Percentiles rank a stretch among this genome's conserved stretches.
Conservation (phyloP, 2,113 vertebrate species). For the Spizaetus ornatus region DNA sequence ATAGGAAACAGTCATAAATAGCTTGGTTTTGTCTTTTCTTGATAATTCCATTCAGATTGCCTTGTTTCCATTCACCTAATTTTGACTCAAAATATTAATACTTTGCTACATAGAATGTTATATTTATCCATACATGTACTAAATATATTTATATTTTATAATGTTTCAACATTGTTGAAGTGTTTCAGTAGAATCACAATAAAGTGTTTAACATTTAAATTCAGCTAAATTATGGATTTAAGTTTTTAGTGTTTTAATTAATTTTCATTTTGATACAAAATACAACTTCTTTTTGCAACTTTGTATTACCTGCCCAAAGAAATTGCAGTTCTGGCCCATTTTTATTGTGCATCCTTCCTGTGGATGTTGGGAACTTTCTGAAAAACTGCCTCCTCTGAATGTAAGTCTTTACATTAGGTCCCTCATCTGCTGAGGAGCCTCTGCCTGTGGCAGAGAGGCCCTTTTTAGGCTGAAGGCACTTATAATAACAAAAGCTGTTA, state of each 20-base stretch:
- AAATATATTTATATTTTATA: background rate
- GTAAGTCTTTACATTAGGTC: background rate
- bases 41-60: background rate
- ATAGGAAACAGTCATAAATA: background rate
- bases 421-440: background rate
- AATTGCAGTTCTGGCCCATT: background rate
- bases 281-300: background rate
- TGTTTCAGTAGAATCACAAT: background rate
- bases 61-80: background rate
- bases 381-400: background rate
- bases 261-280: background rate
- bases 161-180: background rate
- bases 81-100: background rate
- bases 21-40: background rate
- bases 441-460: background rate
- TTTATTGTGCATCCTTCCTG: accelerated
- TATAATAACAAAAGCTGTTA: background rate
- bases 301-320: background rate
- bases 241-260: background rate
- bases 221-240: background rate
- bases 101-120: background rate
- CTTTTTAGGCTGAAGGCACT: background rate
- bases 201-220: background rate
- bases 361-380: background rate
- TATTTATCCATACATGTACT: background rate